These are phyloP conservation scores for Coelopa frigida DNA, from an alignment of 1,140 invertebrate genomes.

Conservation along the genomic window DNA sequence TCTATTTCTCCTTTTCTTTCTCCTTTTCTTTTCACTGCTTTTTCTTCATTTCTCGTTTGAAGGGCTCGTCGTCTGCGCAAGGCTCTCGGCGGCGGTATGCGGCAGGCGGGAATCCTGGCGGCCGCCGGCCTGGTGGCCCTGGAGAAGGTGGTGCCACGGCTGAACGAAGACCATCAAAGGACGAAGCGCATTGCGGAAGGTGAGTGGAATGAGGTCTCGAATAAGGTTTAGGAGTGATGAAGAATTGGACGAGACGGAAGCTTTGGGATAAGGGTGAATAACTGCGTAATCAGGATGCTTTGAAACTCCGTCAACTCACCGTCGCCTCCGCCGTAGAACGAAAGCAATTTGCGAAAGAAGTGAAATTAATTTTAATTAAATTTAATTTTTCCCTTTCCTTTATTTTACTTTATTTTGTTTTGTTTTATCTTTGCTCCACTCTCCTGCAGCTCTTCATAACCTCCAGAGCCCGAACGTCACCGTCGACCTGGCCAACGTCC, in stretches of 20 bases:
- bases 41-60: neutral
- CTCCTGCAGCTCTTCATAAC: slow-evolving; percentile 53
- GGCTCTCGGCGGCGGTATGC: slow-evolving; percentile 84
- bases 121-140: slow-evolving; percentile 79
- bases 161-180: slow-evolving; percentile 68
- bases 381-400: slow-evolving; percentile 5
- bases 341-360: too few species aligned
- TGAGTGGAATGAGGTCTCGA: too few species aligned
- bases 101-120: slow-evolving; percentile 82
- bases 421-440: slow-evolving; percentile 10
- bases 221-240: neutral
- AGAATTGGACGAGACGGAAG: neutral
- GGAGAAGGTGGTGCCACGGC: slow-evolving; percentile 61
- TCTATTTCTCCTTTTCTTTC: slow-evolving; percentile 2
- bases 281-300: too few species aligned
- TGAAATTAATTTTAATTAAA: too few species aligned
- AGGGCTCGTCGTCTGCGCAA: slow-evolving; percentile 74
- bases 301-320: too few species aligned
- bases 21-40: neutral
- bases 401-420: neutral
- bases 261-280: too few species aligned
- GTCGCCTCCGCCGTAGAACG: too few species aligned
- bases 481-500: slow-evolving; percentile 58
- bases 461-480: slow-evolving; percentile 10
- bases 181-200: slow-evolving; percentile 63